Base-by-base conservation (phyloP, 2,113 vertebrate species). In the Epinephelus moara region DNA sequence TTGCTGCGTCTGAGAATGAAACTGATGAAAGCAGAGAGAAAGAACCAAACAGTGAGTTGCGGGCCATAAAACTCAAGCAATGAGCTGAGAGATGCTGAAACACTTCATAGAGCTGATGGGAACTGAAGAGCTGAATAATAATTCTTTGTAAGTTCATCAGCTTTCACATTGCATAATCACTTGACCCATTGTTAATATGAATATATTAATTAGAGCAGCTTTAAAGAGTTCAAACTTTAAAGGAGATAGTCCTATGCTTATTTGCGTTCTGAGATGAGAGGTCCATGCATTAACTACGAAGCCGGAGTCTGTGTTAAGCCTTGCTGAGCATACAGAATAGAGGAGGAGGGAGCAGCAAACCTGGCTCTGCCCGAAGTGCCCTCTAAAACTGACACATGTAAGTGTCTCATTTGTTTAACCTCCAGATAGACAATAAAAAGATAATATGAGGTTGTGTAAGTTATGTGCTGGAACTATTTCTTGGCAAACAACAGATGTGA, bases 51-150 rank as follows among this genome's bases (percentile, higher is more conserved):
- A 56, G 52, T 74, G n/a, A 67, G 56, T 61, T 67, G 47, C 2
- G 45, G 9, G 25, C 76, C 42, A 70, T 70, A 72, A 84, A 84
- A 75, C 30, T 61, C 67, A 21, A 70, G 67, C 67, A 53, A 66
- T 30, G 57, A 79, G 60, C 52, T 72, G 72, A 66, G 49, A 66
- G 68, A 72, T 18, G 55, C 27, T 25, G 49, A 56, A 67, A 62
- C 1, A n/a, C 67, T 82, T 40, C 25, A 1, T 19, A 23, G n/a
- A 49, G 84, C 78, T 50, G 33, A 64, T 25, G 23, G 27, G 7
- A 73, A 18, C 50, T 10, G 21, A 23, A 47, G 42, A 52, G 11
- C 27, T 49, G 7, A 45, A 12, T 17, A 6, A 78, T 75, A 23
- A 56, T 37, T 66, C 21, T 30, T 42, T n/a, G 30, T 50, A 49